A percentile compares a stretch with the other conserved stretches of the same genome.
Evolutionary conservation across 1,140 invertebrate genomes (phyloP).

Genomic region (Bombus picipes): DNA sequence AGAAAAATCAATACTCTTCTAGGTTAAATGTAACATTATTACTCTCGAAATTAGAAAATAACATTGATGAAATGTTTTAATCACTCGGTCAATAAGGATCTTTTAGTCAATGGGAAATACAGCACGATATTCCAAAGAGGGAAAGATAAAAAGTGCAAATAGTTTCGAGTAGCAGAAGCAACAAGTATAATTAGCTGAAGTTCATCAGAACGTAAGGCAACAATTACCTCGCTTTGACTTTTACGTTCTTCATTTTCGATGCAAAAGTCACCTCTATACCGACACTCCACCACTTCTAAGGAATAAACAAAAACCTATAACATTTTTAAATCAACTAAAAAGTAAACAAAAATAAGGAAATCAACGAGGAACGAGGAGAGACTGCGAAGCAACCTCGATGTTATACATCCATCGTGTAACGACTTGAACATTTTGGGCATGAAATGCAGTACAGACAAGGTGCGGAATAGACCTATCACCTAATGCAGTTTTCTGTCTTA

Average conservation of each 20-base stretch:
- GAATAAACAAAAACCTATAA: constrained; percentile 21
- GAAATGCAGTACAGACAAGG: background rate
- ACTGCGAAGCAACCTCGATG: constrained; percentile 9
- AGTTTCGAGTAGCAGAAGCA: constrained; percentile 1
- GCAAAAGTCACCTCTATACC: background rate
- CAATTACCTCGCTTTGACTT: constrained; percentile 58
- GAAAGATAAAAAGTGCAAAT: background rate
- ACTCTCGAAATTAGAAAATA: background rate
- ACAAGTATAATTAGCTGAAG: constrained; percentile 28
- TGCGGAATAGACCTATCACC: background rate
- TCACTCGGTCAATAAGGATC: background rate
- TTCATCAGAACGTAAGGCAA: background rate
- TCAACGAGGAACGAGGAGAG: constrained; percentile 32
- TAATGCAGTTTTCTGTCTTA: background rate
- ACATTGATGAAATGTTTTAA: background rate
- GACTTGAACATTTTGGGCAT: background rate
- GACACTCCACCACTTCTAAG: background rate
- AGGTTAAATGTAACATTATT: constrained; percentile 31
- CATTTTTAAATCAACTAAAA: constrained; percentile 49
- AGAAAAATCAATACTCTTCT: constrained; percentile 49
- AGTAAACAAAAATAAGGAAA: constrained; percentile 43
- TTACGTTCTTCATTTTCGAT: constrained; percentile 61
- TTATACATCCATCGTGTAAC: constrained; percentile 35
- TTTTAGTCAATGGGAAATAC: background rate
- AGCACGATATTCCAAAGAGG: background rate